phyloP scores from a whole-genome alignment of 1,140 invertebrate genomes.

The Manduca sexta region DNA sequence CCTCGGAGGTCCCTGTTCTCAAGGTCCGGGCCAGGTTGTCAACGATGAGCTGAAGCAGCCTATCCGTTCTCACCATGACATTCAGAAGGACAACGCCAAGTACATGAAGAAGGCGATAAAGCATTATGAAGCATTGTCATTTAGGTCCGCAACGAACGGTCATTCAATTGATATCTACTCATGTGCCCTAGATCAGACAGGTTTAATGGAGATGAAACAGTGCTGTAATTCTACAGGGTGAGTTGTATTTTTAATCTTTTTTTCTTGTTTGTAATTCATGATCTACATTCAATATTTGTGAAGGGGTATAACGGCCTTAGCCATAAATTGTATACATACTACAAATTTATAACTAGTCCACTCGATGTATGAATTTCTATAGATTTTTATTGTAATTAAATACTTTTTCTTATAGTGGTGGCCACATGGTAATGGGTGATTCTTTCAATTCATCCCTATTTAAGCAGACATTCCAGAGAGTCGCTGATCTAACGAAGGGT shows the following conservation, averaged over 20 bases:
- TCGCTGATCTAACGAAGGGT: slow-evolving; percentile 92
- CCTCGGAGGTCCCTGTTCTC: slow-evolving; percentile 98
- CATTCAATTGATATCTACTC: slow-evolving; percentile 99
- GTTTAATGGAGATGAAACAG: slow-evolving; percentile 98
- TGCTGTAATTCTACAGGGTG: slow-evolving; percentile 97
- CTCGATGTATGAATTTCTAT: too few relatives aligned
- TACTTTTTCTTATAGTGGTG: too few relatives aligned
- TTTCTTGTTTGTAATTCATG: too few relatives aligned
- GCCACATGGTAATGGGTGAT: slow-evolving; percentile 99
- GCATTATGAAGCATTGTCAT: slow-evolving; percentile 95
- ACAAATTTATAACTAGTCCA: too few relatives aligned
- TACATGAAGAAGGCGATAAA: slow-evolving; percentile 99
- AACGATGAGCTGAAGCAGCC: slow-evolving; percentile 99
- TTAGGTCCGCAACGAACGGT: slow-evolving; percentile 94
- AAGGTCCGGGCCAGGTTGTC: slow-evolving; percentile 97
- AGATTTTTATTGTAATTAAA: too few relatives aligned
- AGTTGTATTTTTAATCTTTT: slow-evolving; percentile 23
- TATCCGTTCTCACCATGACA: slow-evolving; percentile 99
- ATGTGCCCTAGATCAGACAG: slow-evolving; percentile 99
- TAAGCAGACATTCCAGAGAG: slow-evolving; percentile 98
- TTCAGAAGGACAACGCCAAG: slow-evolving; percentile 98
- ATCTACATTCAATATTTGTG: too few relatives aligned
- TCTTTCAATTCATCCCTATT: slow-evolving; percentile 99
- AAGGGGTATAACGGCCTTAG: too few relatives aligned
- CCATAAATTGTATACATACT: too few relatives aligned